phyloP scores from a whole-genome alignment of 2,113 vertebrate species.

The cattle (Bos taurus) region DNA sequence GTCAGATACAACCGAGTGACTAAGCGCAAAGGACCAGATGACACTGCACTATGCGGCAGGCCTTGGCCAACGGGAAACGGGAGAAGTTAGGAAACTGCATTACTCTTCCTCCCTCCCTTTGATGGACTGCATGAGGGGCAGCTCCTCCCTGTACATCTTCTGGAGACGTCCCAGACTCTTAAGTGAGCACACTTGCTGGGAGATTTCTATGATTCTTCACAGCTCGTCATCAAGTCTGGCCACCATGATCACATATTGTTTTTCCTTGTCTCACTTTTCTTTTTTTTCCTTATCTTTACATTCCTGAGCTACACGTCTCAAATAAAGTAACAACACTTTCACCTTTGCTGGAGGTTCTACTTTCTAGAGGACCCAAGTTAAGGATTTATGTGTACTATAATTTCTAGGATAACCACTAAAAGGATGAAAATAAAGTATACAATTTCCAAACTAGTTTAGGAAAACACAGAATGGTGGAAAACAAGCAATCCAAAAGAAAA shows the following conservation, averaged over 20 bases:
- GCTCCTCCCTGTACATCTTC: background rate
- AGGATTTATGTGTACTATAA: background rate
- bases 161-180: background rate
- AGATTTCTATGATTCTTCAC: background rate
- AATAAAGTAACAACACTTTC: background rate
- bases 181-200: background rate
- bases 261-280: background rate
- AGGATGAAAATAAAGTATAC: constrained; percentile 15
- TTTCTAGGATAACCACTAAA: background rate
- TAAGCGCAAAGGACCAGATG: background rate
- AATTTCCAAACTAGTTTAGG: background rate
- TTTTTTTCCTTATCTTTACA: background rate
- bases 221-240: background rate
- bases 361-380: background rate
- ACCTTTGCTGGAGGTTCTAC: background rate
- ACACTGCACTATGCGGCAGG: background rate
- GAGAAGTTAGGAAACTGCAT: background rate
- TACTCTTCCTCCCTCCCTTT: background rate
- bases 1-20: fast-evolving
- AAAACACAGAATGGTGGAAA: background rate
- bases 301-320: background rate
- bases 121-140: background rate
- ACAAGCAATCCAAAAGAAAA: background rate
- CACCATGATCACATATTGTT: too few species aligned
- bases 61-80: background rate